phyloP scores from a whole-genome alignment of 2,888 invertebrate species.

The Aradus depressus region DNA sequence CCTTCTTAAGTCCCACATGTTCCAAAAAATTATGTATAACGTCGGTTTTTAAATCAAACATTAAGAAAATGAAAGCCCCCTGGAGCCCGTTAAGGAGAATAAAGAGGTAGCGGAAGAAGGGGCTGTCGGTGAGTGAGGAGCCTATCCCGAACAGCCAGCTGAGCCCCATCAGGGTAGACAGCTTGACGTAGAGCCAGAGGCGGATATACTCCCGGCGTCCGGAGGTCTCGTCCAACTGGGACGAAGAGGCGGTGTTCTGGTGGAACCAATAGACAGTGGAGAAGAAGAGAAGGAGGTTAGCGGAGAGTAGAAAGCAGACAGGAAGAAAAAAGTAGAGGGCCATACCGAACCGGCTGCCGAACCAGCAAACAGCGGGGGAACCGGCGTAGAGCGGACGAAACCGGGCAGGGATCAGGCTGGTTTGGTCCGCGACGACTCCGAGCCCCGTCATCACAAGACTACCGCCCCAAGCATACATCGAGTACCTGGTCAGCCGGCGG shows the following conservation, averaged over 20 bases:
- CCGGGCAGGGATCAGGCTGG: conserved; percentile 4
- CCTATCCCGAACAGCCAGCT: conserved; percentile 16
- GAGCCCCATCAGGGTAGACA: conserved; percentile 19
- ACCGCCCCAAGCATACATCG: conserved; percentile 18
- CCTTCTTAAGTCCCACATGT: neutral
- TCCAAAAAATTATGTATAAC: neutral
- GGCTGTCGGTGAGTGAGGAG: conserved; percentile 7
- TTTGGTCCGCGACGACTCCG: neutral
- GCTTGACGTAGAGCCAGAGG: conserved; percentile 22
- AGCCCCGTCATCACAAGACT: neutral
- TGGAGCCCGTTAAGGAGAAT: conserved; percentile 20
- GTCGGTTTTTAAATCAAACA: conserved; percentile 19
- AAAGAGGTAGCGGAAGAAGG: conserved; percentile 12
- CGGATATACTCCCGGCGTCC: conserved; percentile 16
- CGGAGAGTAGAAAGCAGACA: conserved; percentile 4
- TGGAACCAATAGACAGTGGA: conserved; percentile 20
- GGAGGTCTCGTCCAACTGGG: conserved; percentile 6
- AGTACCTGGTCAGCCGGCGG: conserved; percentile 7
- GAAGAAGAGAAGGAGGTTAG: conserved; percentile 12
- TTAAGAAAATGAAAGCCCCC: conserved; percentile 21
- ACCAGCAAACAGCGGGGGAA: conserved; percentile 16
- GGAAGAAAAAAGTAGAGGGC: conserved; percentile 17
- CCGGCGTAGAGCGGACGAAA: conserved; percentile 11
- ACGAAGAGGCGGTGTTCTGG: conserved; percentile 9
- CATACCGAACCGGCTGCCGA: conserved; percentile 7